Evolutionary conservation across 2,888 invertebrate genomes (phyloP).

Genomic region (Galerucella nymphaeae): DNA sequence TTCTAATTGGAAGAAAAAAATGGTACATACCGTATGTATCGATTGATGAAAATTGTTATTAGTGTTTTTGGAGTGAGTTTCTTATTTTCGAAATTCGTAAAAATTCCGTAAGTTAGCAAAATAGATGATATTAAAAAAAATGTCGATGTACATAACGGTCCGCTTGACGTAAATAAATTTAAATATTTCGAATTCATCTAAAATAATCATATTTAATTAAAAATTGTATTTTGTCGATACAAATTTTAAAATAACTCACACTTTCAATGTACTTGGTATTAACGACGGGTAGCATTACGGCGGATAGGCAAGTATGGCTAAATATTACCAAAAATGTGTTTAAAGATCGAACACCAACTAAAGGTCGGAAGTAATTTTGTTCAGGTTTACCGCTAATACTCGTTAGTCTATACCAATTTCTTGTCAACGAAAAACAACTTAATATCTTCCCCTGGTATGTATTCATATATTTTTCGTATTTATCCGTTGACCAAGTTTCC

Average conservation of each 20-base stretch:
- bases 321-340: constrained; percentile 48
- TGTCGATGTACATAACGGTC: constrained; percentile 59
- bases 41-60: constrained; percentile 47
- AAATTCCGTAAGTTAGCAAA: constrained; percentile 54
- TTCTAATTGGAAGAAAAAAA: background rate
- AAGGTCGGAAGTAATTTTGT: constrained; percentile 43
- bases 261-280: constrained; percentile 49
- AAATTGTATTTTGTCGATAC: background rate
- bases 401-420: constrained; percentile 47
- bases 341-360: constrained; percentile 48
- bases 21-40: constrained; percentile 51
- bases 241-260: constrained; percentile 39
- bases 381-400: constrained; percentile 41
- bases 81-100: constrained; percentile 40
- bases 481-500: constrained; percentile 14
- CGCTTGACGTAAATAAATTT: constrained; percentile 57
- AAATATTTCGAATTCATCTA: constrained; percentile 40
- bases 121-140: constrained; percentile 60
- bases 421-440: constrained; percentile 44
- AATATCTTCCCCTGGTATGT: constrained; percentile 14
- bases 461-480: constrained; percentile 21
- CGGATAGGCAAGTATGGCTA: constrained; percentile 45
- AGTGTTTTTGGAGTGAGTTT: constrained; percentile 43
- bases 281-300: constrained; percentile 43
- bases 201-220: constrained; percentile 24